phyloP scores from a whole-genome alignment of 2,113 vertebrate genomes.

The Lipotes vexillifer region DNA sequence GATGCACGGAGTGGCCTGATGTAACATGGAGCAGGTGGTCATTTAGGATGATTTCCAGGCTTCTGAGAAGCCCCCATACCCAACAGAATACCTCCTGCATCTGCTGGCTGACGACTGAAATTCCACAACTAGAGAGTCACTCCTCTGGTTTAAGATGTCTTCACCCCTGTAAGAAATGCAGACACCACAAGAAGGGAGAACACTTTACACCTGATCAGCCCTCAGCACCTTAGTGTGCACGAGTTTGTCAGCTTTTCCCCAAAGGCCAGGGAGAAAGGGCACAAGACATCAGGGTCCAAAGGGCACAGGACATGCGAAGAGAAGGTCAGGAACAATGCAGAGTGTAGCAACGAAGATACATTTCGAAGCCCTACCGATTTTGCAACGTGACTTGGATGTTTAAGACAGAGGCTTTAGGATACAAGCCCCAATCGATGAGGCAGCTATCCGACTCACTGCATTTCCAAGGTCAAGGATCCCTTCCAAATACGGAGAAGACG shows the following conservation, averaged over 20 bases:
- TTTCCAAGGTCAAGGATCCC: not conserved
- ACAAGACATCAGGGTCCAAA: not conserved
- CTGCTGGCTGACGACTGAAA: conserved; percentile 74
- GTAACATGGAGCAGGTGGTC: not conserved
- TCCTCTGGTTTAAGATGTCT: conserved; percentile 76
- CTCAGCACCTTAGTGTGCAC: not conserved
- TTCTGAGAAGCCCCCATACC: conserved; percentile 20
- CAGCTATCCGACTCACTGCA: not conserved
- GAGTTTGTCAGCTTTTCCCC: not conserved
- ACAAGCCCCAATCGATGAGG: not conserved
- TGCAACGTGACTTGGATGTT: not conserved
- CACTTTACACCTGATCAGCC: not conserved
- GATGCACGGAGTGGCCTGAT: not conserved
- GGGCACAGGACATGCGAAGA: rapidly evolving
- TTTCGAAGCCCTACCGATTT: not conserved
- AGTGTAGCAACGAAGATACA: not conserved
- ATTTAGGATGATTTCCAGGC: not conserved
- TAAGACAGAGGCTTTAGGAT: not conserved
- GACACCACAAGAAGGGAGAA: conserved; percentile 61
- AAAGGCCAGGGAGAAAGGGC: not conserved
- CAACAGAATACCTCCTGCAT: conserved; percentile 71
- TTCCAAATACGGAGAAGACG: not conserved
- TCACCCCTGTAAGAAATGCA: conserved; percentile 72
- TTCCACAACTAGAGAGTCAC: conserved; percentile 70
- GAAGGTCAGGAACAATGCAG: not conserved